Evolutionary conservation across 1,140 invertebrate species (phyloP), one percentile per base, ranked within the genome.

Genomic region (Lepidurus apus): DNA sequence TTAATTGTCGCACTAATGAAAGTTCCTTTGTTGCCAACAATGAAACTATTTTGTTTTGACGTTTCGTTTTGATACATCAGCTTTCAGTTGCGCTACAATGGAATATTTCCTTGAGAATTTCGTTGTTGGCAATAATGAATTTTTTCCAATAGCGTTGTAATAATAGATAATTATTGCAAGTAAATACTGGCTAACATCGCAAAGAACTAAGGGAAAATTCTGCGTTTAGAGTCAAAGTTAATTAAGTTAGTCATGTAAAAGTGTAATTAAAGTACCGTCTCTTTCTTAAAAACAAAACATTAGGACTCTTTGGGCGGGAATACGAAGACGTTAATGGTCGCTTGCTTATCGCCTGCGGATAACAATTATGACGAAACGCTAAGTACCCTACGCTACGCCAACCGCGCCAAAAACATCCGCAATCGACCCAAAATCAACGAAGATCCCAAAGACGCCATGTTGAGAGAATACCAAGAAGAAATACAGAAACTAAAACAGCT

Each of bases 371-470:
- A 97, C 80, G 96, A 98, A 85, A 95, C 95, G 0, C 83, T 97
- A 9, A 93, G 92, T 13, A 98, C 95, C 0, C 84, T 98, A 7
- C 87, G 94, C 78, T 95, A 93, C 84, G 95, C 95, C 0, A 95
- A 95, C 81, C 87, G 96, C 81, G 96, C 95, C 7, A 95, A 97
- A 85, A 96, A 95, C 83, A 98, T 98, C 78, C 91, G 93, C 82
- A 98, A 98, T 84, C 94, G 95, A 82, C 95, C 95, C 0, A 91
- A 90, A 82, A 91, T 98, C 10, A 98, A 98, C 85, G 95, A 98
- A 85, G 93, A 98, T 85, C 95, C 95, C 0, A 98, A 98, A 85
- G 95, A 98, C 83, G 91, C 94, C 6, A 87, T 96, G 81, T 85
- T 97, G 0, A 85, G 93, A 42, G 90, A 97, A 83, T 97, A 96